Evolutionary conservation across 2,113 vertebrate genomes (phyloP).

Genomic region (human (Homo sapiens)): DNA sequence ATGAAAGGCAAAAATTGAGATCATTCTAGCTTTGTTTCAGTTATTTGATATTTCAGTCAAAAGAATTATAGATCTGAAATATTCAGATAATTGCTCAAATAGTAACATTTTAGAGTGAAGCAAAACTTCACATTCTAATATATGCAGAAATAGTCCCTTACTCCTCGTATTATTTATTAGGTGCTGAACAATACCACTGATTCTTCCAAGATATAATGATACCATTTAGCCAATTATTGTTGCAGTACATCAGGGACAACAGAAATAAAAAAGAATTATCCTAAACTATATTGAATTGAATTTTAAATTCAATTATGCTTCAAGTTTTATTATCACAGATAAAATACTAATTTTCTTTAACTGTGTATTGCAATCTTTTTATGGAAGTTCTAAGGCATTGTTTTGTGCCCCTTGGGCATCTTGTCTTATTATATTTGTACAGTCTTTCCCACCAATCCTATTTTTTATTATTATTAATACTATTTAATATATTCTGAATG

Average conservation of each 20-base stretch:
- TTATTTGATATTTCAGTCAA: conserved; percentile 12
- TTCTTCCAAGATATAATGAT: conserved; percentile 29
- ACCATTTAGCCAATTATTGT: background rate
- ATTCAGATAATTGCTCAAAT: background rate
- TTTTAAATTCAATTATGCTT: conserved; percentile 51
- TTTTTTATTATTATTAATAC: conserved; percentile 56
- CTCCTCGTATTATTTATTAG: background rate
- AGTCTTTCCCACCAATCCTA: background rate
- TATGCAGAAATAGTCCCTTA: background rate
- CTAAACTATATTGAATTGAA: background rate
- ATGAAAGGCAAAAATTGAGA: background rate
- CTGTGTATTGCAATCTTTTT: conserved; percentile 28
- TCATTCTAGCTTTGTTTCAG: background rate
- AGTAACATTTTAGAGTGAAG: background rate
- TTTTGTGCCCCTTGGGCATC: background rate
- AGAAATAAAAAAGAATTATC: background rate
- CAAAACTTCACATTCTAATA: background rate
- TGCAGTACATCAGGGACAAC: background rate
- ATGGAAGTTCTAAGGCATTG: background rate
- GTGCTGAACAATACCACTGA: background rate
- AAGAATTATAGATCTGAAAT: background rate
- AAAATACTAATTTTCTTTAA: conserved; percentile 43
- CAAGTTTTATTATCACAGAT: conserved; percentile 36
- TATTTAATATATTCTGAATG: conserved; percentile 62
- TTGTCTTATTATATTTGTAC: conserved; percentile 39